Conservation (phyloP, 2,113 vertebrate genomes). For the Zapornia atra region DNA sequence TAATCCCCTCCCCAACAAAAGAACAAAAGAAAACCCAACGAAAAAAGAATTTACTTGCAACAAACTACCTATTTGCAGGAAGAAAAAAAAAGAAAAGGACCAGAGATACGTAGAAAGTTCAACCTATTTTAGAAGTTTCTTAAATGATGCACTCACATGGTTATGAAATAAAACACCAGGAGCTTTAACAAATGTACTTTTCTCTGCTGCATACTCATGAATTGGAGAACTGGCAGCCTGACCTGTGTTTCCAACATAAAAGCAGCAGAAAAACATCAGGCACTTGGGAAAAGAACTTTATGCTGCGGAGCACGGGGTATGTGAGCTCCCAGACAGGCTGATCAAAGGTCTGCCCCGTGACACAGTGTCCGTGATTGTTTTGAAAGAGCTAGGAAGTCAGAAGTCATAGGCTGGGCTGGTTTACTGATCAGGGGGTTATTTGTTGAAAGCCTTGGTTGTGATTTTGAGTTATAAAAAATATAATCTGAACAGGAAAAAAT, state of each 20-base stretch:
- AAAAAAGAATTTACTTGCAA: neutral
- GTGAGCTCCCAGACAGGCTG: neutral
- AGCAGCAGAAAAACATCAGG: neutral
- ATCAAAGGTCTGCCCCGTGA: neutral
- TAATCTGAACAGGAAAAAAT: rapidly evolving
- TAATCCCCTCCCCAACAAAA: too few relatives aligned
- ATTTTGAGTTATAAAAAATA: neutral
- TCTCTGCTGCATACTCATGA: neutral
- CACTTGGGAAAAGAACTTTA: neutral
- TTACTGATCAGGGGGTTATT: neutral
- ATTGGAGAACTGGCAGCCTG: neutral
- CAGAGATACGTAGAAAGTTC: neutral
- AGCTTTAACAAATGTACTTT: neutral
- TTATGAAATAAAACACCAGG: neutral
- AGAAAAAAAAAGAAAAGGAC: neutral
- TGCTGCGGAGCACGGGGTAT: neutral
- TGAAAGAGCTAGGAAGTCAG: neutral
- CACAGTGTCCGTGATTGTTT: neutral
- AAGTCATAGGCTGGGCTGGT: neutral
- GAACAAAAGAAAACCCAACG: neutral
- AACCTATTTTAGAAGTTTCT: neutral
- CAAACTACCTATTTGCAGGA: neutral
- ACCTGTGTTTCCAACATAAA: neutral
- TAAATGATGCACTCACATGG: too few relatives aligned
- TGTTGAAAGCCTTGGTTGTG: neutral